Base-by-base conservation (phyloP, 2,113 vertebrate species). In the Solea solea region DNA sequence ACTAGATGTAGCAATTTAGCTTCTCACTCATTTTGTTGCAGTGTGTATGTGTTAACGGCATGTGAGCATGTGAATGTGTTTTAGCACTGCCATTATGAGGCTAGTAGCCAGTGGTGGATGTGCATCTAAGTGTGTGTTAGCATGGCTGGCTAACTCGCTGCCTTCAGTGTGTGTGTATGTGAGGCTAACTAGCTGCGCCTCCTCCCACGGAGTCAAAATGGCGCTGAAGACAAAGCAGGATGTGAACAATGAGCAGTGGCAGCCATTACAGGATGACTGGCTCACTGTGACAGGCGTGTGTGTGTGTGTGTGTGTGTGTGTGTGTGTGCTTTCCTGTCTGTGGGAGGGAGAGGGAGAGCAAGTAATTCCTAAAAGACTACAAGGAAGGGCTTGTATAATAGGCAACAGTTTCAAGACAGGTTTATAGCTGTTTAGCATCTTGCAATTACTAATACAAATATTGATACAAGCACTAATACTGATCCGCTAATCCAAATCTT, bases 141-240 rank as follows among this genome's bases (percentile, higher is more conserved):
- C 63, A 41, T 44, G 72, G 64, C 51, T 68, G n/a, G 81, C 64
- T 21, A 4, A 13, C 41, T 15, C 6, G 13, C 45, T 69, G 65
- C 80, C 58, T 60, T 55, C 8, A 46, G 61, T 62, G 72, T 72
- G 60, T 57, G 70, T 51, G 55, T 55, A 28, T 53, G 7, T 40
- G 69, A 59, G 59, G 3, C 52, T 74, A 48, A 48, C 34, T 42
- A 11, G 51, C 50, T 58, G 46, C 63, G 65, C 66, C 81, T 80
- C 64, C 82, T 78, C 63, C 76, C 54, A 40, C 70, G 53, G 81
- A 91, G 89, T 87, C 90, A 95, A 96, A 95, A 97, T 95, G 96
- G 96, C 94, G 94, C 93, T 90, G 91, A 71, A 91, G 74, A 89
- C 91, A 94, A 94, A 93, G 90, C 87, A 89, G 89, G 89, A 92